Evolutionary conservation across 64 coral and sea anemone species (phyloP).

Genomic region (Montipora sp.): DNA sequence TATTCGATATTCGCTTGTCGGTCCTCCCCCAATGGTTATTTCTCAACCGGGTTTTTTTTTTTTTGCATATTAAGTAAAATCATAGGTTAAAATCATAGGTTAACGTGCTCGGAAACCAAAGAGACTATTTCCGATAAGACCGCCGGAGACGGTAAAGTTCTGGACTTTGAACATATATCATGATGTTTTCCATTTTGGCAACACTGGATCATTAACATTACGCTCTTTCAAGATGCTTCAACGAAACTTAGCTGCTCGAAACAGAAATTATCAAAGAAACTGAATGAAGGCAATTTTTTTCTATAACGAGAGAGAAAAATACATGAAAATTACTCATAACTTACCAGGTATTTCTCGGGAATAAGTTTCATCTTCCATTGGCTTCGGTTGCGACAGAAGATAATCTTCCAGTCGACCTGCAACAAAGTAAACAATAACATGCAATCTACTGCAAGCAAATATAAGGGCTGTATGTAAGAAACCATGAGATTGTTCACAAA

Average conservation of each 20-base stretch:
- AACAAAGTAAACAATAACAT: slow-evolving; percentile 27
- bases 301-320: neutral
- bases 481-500: neutral
- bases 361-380: neutral
- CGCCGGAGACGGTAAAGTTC: neutral
- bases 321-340: neutral
- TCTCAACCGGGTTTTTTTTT: neutral
- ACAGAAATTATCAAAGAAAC: neutral
- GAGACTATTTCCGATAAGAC: too few relatives aligned
- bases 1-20: neutral
- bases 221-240: neutral
- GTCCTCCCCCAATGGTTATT: neutral
- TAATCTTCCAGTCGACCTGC: neutral
- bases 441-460: neutral
- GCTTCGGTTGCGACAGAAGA: neutral
- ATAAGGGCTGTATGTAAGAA: neutral
- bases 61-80: too few relatives aligned
- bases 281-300: neutral
- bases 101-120: neutral
- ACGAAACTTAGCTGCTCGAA: neutral
- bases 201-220: neutral
- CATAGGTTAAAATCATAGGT: neutral
- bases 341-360: neutral
- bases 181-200: neutral
- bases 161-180: neutral